These are phyloP conservation scores for Myocastor coypus DNA, from an alignment of 2,113 vertebrate species.

Conservation along the genomic window DNA sequence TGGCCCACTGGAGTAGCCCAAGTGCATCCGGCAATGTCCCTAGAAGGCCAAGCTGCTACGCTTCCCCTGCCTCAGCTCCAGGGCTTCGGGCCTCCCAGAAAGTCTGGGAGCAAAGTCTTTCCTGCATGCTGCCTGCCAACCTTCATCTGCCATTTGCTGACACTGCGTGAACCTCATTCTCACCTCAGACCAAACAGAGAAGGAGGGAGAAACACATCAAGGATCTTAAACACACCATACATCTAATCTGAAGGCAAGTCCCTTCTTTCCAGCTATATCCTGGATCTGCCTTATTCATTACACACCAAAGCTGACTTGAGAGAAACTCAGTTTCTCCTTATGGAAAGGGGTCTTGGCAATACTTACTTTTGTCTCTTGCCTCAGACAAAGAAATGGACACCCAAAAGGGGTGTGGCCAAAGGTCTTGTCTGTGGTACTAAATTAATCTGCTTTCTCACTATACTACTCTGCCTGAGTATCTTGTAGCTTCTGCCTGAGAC, in stretches of 20 bases:
- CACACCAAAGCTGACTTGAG: neutral
- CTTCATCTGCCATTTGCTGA: neutral
- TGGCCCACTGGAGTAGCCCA: neutral
- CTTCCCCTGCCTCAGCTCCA: neutral
- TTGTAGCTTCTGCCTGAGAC: neutral
- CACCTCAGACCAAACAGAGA: neutral
- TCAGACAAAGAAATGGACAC: neutral
- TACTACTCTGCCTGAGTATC: neutral
- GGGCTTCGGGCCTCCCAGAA: neutral
- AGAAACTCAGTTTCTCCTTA: neutral
- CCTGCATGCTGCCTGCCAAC: neutral
- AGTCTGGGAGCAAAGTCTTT: no score
- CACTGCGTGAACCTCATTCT: neutral
- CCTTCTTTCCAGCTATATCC: neutral
- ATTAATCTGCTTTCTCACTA: neutral
- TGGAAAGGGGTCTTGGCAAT: neutral
- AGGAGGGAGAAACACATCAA: neutral
- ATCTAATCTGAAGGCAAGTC: neutral
- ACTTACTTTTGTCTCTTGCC: neutral
- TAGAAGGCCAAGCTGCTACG: neutral
- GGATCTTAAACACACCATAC: rapidly evolving
- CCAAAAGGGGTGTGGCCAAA: neutral
- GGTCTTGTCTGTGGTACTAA: neutral
- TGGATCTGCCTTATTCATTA: neutral
- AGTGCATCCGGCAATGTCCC: neutral